Conservation (phyloP, 2,888 invertebrate species). For the Pemphredon lugubris region DNA sequence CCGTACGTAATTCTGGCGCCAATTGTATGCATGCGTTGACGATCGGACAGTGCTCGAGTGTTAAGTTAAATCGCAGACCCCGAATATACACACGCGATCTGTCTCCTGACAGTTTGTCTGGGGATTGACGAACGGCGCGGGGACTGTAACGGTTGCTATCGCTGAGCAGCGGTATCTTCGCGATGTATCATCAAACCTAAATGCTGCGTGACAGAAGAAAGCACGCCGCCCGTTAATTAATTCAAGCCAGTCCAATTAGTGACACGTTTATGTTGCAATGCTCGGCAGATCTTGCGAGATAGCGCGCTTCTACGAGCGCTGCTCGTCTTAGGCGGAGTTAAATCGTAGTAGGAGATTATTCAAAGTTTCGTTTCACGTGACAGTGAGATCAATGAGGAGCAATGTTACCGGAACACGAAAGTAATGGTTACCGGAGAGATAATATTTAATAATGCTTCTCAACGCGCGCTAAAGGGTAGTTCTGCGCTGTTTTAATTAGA, state of each 20-base stretch:
- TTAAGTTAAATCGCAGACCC: constrained; percentile 26
- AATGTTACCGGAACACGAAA: no score
- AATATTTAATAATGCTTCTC: no score
- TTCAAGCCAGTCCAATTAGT: neutral
- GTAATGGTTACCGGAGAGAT: no score
- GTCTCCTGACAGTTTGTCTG: constrained; percentile 25
- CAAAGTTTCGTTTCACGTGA: no score
- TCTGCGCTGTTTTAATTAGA: no score
- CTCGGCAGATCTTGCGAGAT: neutral
- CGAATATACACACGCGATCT: constrained; percentile 19
- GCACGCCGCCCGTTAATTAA: constrained; percentile 16
- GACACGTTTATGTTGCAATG: neutral
- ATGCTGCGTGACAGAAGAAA: neutral
- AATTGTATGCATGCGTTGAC: constrained; percentile 19
- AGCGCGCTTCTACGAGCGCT: neutral
- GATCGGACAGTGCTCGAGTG: constrained; percentile 13
- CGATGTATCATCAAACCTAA: constrained; percentile 4
- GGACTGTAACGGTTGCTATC: constrained; percentile 22
- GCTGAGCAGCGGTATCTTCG: no score
- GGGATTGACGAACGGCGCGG: constrained; percentile 35
- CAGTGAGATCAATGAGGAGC: no score
- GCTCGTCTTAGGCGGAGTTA: no score
- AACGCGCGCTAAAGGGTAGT: no score
- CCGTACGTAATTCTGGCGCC: constrained; percentile 13
- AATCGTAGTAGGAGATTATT: no score